Evolutionary conservation across 2,888 invertebrate species (phyloP).

Genomic region (Arctia plantaginis): DNA sequence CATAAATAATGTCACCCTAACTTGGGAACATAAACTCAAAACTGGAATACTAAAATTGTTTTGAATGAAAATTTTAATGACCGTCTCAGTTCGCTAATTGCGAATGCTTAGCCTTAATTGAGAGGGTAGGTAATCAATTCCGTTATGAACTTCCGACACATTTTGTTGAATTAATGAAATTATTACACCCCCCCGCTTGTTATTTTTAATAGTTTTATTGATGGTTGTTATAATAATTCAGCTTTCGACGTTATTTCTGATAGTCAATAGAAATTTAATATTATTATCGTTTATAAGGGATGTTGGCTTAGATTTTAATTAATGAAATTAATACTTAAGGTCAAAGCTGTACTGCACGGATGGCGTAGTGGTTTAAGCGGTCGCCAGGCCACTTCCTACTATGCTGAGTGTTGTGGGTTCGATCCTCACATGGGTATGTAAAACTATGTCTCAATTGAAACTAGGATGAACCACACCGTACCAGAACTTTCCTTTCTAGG

Average conservation of each 20-base stretch:
- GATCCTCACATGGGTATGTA: no score
- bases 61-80: slow-evolving; percentile 84
- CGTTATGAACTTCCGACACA: slow-evolving; percentile 56
- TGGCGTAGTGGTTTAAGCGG: no score
- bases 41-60: slow-evolving; percentile 79
- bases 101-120: slow-evolving; percentile 68
- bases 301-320: background rate
- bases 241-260: background rate
- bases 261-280: background rate
- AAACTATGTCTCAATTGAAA: no score
- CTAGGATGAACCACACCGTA: no score
- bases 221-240: background rate
- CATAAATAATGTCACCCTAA: slow-evolving; percentile 45
- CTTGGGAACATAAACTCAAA: slow-evolving; percentile 61
- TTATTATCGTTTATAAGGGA: background rate
- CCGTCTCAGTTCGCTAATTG: slow-evolving; percentile 71
- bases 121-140: slow-evolving; percentile 71
- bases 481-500: no score
- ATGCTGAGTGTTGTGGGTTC: no score
- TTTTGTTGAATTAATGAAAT: slow-evolving; percentile 48
- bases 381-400: no score
- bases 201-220: slow-evolving; percentile 10
- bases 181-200: background rate
- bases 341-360: no score
- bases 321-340: background rate